phyloP scores from a whole-genome alignment of 2,888 invertebrate species.

The Maniola hyperantus region DNA sequence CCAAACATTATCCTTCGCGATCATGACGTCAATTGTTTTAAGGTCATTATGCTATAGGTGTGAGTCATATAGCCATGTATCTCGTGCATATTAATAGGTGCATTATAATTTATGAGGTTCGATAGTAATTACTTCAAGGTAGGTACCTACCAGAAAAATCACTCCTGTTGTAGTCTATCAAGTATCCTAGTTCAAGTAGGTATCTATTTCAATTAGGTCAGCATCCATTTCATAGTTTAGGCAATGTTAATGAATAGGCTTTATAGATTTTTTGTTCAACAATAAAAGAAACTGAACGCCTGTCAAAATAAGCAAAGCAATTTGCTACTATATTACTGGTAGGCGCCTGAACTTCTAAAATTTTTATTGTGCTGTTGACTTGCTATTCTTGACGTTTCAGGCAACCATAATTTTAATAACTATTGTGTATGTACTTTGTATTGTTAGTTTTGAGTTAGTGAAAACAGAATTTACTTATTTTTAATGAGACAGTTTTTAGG shows the following conservation, averaged over 20 bases:
- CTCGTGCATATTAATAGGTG: too few relatives aligned
- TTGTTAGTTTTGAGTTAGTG: too few relatives aligned
- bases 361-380: not conserved
- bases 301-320: constrained; percentile 13
- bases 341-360: constrained; percentile 6
- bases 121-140: too few relatives aligned
- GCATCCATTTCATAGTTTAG: not conserved
- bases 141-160: too few relatives aligned
- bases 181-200: too few relatives aligned
- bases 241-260: not conserved
- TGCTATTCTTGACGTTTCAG: not conserved
- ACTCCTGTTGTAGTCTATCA: too few relatives aligned
- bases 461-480: too few relatives aligned
- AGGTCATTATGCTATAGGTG: constrained; percentile 9
- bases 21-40: constrained; percentile 27
- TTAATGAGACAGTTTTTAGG: too few relatives aligned
- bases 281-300: constrained; percentile 2
- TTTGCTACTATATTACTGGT: constrained; percentile 1
- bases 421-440: not conserved
- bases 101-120: too few relatives aligned
- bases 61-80: too few relatives aligned
- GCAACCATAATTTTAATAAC: not conserved
- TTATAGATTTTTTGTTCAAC: not conserved
- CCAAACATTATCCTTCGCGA: constrained; percentile 23
- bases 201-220: too few relatives aligned